Evolutionary conservation across 2,888 invertebrate genomes (phyloP), one percentile per base, ranked within the genome.

Genomic region (Apamea anceps): DNA sequence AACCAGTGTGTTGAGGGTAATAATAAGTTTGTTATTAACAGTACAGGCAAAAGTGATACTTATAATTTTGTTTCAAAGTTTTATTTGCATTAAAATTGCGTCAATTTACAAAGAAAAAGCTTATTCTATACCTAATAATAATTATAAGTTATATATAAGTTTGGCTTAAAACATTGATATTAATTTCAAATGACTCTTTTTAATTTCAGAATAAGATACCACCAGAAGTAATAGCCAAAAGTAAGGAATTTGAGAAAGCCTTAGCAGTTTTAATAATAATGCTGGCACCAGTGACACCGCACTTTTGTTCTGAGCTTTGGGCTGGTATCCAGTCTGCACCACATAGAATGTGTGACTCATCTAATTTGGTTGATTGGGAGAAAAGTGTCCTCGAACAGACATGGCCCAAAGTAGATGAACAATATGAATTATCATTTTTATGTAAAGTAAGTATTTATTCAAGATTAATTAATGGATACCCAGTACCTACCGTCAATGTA

Each of bases 241-340:
- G 98, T 92, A 96, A 95, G 77, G 98, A 98, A 91, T 99, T 97
- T 94, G 99, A 99, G 95, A 96, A 98, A 89, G 98, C 98, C 10
- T 95, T 99, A 77, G 98, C 98, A 0, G 96, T 97, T 48, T 98
- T 99, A 90, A 97, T 99, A 76, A 98, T 99, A 85, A 98, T 99
- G 98, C 92, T 99, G 65, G 98, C 99, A 7, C 99, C 99, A 0
- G 97, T 99, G 92, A 98, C 98, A 0, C 99, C 99, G 0, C 98
- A 99, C 95, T 99, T 99, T 94, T 98, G 99, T 57, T 98, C 98
- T 0, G 99, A 99, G 94, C 95, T 99, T 28, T 99, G 99, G 99
- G 97, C 98, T 42, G 99, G 98, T 72, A 98, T 99, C 90, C 95
- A 97, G 60, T 97, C 97, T 0, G 98, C 98, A 5, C 97, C 98